phyloP scores from a whole-genome alignment of 2,113 vertebrate genomes.

The Pao palembangensis region DNA sequence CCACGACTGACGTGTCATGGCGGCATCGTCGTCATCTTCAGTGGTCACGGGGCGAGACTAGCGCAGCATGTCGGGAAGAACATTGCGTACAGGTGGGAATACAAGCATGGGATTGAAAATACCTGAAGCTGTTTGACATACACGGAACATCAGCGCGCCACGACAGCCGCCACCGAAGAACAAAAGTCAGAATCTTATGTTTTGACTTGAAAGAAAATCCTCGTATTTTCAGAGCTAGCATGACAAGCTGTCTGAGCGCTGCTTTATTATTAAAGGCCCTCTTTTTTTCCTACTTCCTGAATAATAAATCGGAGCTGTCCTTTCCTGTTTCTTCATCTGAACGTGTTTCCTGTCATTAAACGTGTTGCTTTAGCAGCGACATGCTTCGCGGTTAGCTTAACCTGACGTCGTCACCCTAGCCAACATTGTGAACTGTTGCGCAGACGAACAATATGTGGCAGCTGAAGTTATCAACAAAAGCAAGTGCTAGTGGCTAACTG shows the following conservation, averaged over 20 bases:
- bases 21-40: conserved; percentile 13
- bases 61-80: conserved; percentile 22
- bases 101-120: not conserved
- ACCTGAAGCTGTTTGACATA: not conserved
- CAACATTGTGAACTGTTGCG: no score
- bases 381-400: not conserved
- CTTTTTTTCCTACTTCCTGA: conserved; percentile 16
- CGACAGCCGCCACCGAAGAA: not conserved
- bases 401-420: no score
- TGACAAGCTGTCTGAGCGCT: conserved; percentile 15
- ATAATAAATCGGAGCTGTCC: conserved; percentile 43
- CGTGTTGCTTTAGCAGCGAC: not conserved
- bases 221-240: conserved; percentile 11
- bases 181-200: conserved; percentile 4
- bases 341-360: not conserved
- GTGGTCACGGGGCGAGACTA: conserved; percentile 25
- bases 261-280: conserved; percentile 42
- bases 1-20: no score
- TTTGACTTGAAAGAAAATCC: conserved; percentile 25
- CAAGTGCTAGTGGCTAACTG: no score
- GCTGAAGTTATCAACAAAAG: no score
- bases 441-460: no score
- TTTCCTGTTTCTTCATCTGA: conserved; percentile 23
- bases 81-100: conserved; percentile 23
- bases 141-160: not conserved